phyloP scores from a whole-genome alignment of 1,140 invertebrate species.

The Callitettix versicolor region DNA sequence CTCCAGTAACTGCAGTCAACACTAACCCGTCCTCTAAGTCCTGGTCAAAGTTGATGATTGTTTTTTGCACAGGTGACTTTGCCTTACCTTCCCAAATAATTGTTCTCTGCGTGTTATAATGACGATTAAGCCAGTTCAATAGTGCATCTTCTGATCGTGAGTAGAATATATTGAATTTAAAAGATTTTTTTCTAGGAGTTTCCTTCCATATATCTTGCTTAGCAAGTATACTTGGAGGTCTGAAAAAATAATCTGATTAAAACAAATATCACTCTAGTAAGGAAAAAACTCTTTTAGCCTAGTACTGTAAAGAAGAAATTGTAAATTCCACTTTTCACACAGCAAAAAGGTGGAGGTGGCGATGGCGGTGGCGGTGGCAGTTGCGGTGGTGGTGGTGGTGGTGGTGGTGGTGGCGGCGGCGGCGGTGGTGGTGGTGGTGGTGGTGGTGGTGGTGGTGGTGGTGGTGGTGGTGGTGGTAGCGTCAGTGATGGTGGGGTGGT shows the following conservation, averaged over 20 bases:
- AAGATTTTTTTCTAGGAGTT: no score
- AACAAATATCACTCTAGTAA: slow-evolving; percentile 6
- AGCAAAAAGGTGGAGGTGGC: no score
- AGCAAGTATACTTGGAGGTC: no score
- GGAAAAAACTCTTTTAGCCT: background rate
- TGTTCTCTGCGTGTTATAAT: background rate
- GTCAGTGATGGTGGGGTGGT: no score
- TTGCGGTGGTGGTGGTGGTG: no score
- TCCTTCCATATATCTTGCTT: no score
- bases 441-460: no score
- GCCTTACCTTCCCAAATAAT: background rate
- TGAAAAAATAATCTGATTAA: background rate
- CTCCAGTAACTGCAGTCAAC: slow-evolving; percentile 30
- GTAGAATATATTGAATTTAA: background rate
- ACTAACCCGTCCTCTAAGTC: slow-evolving; percentile 32
- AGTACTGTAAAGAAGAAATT: background rate
- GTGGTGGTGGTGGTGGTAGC: no score
- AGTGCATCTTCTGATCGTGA: slow-evolving; percentile 5
- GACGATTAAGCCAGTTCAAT: slow-evolving; percentile 8
- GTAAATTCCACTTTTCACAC: background rate
- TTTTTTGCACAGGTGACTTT: slow-evolving; percentile 5
- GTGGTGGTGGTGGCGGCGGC: no score
- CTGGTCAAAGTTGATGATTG: slow-evolving; percentile 26
- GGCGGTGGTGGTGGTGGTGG: no score
- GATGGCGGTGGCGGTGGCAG: no score